Evolutionary conservation across 2,888 invertebrate genomes (phyloP), one percentile per base, ranked within the genome.

Genomic region (Augiades crinisus): DNA sequence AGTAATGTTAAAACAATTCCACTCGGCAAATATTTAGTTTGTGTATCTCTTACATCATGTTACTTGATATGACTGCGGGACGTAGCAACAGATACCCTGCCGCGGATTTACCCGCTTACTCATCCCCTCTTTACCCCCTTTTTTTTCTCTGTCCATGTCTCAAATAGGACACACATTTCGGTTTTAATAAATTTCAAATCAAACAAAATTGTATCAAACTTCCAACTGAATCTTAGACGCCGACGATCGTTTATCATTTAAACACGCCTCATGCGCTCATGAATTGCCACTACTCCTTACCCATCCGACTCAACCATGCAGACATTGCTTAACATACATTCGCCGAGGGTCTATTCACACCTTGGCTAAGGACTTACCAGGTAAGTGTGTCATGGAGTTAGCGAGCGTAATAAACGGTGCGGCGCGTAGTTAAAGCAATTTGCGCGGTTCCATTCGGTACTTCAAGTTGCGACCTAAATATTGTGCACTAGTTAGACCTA

Each of bases 361-460:
- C 19, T 10, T 8, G 10, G 38, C 19, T 33, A 34, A 38, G 17
- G 22, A 50, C 46, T 49, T 43, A 36, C 53, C 50, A 46, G 16
- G 5, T 8, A 22, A 41, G 36, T 45, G 31, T 65, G 64, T 67
- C 64, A 68, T 70, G 61, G 60, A 59, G 62, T 61, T 61, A 54
- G 60, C 51, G 59, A 55, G 57, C 61, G 63, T 61, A 64, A 63
- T 67, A 64, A 67, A 65, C 58, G 59, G 61, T 53, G 53, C 59
- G 58, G 49, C 54, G 65, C 65, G 62, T 65, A 67, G 68, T 68
- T 64, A 68, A 65, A 67, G 68, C 67, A 67, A 75, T 72, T 73
- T 72, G 64, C 65, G 63, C 68, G 65, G 64, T 69, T 60, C 61
- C 62, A 62, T 63, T 68, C 63, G 63, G 58, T 63, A 61, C 57